Evolutionary conservation across 2,113 vertebrate genomes (phyloP), one percentile per base, ranked within the genome.

Genomic region (Pachycephala philippinensis): DNA sequence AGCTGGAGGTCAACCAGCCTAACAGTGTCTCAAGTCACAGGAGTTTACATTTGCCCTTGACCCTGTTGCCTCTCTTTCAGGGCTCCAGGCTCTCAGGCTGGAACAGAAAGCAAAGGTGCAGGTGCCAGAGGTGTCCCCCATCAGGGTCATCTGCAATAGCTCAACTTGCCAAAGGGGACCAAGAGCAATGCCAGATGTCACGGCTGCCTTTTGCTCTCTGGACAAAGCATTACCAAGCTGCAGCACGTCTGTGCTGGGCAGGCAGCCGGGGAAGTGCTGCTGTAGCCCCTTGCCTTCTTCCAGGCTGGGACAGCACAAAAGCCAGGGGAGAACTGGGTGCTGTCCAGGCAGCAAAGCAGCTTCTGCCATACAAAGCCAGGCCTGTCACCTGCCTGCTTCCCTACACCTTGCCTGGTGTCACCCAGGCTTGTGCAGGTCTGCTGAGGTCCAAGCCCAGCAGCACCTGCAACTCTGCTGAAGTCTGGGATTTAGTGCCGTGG

Each of bases 51-150:
- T 50, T 69, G 33, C 10, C 54, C 24, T 42, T 74, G 69, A 65
- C 21, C 8, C 5, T 21, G 4, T 4, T 0, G 0, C 52, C 65
- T 53, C 50, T 44, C 70, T 27, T 65, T 24, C 65, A 66, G 65
- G 74, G 19, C 35, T 93, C 20, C 59, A 54, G 54, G 49, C 57
- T 59, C 20, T 39, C 42, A 49, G 63, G 47, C 39, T 77, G 30
- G 50, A 74, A 47, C 22, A 83, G 37, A 92, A 94, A 61, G 23
- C 61, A 65, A 50, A 75, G 75, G 21, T 21, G 33, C 11, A 12
- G 17, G 11, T 52, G 19, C 45, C 26, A 50, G 30, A 75, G 31
- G 20, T 1, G 1, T 40, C 39, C 31, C 80, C 37, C 52, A 24
- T 44, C 31, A 76, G 11, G 12, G 50, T 31, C 26, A 15, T 35